phyloP scores from a whole-genome alignment of 2,797 vertebrate genomes.

The Sternarchorhynchus goeldii region DNA sequence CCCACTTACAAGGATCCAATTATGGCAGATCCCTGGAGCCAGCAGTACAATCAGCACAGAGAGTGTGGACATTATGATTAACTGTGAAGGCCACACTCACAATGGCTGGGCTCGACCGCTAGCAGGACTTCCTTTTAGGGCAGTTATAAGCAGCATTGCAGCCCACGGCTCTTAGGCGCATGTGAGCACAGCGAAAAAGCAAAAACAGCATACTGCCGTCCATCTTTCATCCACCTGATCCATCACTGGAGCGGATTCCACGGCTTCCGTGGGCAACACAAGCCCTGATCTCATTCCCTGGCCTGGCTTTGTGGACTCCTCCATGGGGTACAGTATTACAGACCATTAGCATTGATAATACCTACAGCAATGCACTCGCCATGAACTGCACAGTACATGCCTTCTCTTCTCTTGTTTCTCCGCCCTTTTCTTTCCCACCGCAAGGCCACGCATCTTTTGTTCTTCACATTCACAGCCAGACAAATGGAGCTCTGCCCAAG shows the following conservation, averaged over 20 bases:
- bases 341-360: slow-evolving; percentile 69
- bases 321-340: slow-evolving; percentile 65
- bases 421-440: slow-evolving; percentile 43
- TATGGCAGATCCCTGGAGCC: slow-evolving; percentile 85
- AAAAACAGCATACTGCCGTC: slow-evolving; percentile 20
- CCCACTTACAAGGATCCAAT: slow-evolving; percentile 88
- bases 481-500: slow-evolving; percentile 34
- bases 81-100: slow-evolving; percentile 79
- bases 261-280: slow-evolving; percentile 28
- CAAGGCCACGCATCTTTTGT: slow-evolving; percentile 38
- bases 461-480: slow-evolving; percentile 44
- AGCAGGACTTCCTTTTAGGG: slow-evolving; percentile 67
- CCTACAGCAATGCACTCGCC: slow-evolving; percentile 62
- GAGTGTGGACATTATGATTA: slow-evolving; percentile 80
- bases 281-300: slow-evolving; percentile 68
- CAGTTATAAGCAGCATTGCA: slow-evolving; percentile 66
- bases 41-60: slow-evolving; percentile 81
- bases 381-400: slow-evolving; percentile 46
- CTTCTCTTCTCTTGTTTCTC: slow-evolving; percentile 34
- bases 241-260: slow-evolving; percentile 41
- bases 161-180: slow-evolving; percentile 52
- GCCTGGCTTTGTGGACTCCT: slow-evolving; percentile 63
- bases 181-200: slow-evolving; percentile 44
- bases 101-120: slow-evolving; percentile 70
- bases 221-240: slow-evolving; percentile 40